Conservation (phyloP, 2,797 vertebrate genomes). For the Pantherophis alleghaniensis region DNA sequence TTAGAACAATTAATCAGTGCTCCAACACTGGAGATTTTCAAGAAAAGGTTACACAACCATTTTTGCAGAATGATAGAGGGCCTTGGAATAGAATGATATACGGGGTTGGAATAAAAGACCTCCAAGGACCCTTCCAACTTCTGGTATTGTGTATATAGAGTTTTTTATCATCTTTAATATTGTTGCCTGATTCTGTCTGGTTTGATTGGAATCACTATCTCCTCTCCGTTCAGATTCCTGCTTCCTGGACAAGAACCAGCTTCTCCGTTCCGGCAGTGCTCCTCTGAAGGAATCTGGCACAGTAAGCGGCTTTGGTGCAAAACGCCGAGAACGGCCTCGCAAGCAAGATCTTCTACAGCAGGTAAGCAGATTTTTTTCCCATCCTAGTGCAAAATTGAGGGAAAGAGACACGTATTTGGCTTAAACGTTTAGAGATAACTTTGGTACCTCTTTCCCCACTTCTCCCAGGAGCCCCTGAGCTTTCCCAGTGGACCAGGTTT, state of each 20-base stretch:
- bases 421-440: not conserved
- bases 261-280: conserved; percentile 43
- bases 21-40: not conserved
- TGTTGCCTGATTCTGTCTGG: no score
- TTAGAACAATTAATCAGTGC: not conserved
- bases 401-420: no score
- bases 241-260: conserved; percentile 56
- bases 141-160: not conserved
- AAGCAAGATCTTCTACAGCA: conserved; percentile 54
- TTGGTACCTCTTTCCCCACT: not conserved
- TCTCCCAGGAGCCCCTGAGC: conserved; percentile 49
- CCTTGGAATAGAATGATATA: not conserved
- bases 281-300: conserved; percentile 43
- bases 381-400: no score
- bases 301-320: conserved; percentile 50
- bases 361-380: not conserved
- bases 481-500: conserved; percentile 49
- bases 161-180: not conserved
- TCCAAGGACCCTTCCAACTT: not conserved
- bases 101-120: not conserved
- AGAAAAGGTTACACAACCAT: not conserved
- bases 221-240: conserved; percentile 40
- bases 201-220: not conserved
- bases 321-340: conserved; percentile 57
- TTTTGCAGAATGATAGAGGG: not conserved